These are phyloP conservation scores for Ichneumoninae sp. DNA, from an alignment of 2,888 invertebrate species.

Conservation along the genomic window DNA sequence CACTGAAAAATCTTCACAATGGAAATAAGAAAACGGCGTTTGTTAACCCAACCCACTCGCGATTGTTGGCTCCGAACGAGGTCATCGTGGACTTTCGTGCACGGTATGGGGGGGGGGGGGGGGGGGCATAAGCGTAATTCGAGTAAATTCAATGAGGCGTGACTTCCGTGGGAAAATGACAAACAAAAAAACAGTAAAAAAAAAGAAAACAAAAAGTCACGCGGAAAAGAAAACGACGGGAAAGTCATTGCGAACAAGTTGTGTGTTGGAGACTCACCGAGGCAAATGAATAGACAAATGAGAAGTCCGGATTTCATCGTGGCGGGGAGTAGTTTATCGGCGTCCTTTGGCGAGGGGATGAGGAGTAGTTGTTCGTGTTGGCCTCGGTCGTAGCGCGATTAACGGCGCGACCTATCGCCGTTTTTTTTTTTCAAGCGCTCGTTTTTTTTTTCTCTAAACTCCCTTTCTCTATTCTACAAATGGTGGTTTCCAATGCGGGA, in stretches of 20 bases:
- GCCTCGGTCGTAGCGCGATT: constrained; percentile 39
- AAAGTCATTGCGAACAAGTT: constrained; percentile 32
- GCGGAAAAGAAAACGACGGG: constrained; percentile 33
- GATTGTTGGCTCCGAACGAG: constrained; percentile 51
- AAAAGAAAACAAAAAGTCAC: constrained; percentile 24
- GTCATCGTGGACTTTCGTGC: constrained; percentile 52
- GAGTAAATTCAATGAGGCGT: constrained; percentile 16
- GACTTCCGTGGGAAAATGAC: neutral
- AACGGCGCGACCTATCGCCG: constrained; percentile 11
- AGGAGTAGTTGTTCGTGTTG: constrained; percentile 18
- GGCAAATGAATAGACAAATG: constrained; percentile 76
- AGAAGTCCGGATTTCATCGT: constrained; percentile 79
- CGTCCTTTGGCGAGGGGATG: constrained; percentile 51
- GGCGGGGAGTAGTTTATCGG: constrained; percentile 65
- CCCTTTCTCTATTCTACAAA: constrained; percentile 58
- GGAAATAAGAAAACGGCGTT: constrained; percentile 36
- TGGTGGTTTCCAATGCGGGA: constrained; percentile 72
- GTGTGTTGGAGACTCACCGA: constrained; percentile 75
- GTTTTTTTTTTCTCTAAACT: constrained; percentile 40
- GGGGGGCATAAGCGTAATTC: constrained; percentile 8
- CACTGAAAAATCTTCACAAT: neutral
- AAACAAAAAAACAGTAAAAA: constrained; percentile 4
- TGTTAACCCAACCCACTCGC: constrained; percentile 47
- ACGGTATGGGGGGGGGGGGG: neutral
- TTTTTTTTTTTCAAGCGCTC: constrained; percentile 22